These are phyloP conservation scores for Drosophila guanche DNA, from an alignment of 1,140 invertebrate species.

Conservation along the genomic window DNA sequence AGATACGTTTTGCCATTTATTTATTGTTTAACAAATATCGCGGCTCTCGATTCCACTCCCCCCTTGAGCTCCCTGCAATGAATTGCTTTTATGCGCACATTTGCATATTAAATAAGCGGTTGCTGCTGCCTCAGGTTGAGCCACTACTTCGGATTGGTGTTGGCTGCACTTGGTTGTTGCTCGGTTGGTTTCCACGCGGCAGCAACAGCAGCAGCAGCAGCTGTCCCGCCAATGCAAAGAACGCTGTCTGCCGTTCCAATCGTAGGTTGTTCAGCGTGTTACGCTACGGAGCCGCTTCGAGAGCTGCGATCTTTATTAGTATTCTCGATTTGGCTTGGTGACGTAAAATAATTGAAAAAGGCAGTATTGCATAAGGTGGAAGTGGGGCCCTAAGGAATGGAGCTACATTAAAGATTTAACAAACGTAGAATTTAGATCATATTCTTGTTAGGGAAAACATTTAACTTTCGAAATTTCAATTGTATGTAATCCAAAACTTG, in stretches of 20 bases:
- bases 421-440: no score
- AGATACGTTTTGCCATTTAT: slow-evolving; percentile 54
- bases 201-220: slow-evolving; percentile 54
- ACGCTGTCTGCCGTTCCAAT: slow-evolving; percentile 33
- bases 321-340: slow-evolving; percentile 74
- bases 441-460: no score
- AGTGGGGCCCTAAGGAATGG: slow-evolving; percentile 3
- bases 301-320: slow-evolving; percentile 46
- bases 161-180: slow-evolving; percentile 46
- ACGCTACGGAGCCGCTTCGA: slow-evolving; percentile 41
- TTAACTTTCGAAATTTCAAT: no score
- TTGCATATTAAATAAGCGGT: slow-evolving; percentile 80
- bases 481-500: no score
- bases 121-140: slow-evolving; percentile 24
- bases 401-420: no score
- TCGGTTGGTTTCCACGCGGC: slow-evolving; percentile 70
- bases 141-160: slow-evolving; percentile 39
- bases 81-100: slow-evolving; percentile 81
- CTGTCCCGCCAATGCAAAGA: slow-evolving; percentile 60
- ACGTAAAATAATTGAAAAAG: slow-evolving; percentile 66
- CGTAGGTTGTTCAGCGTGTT: slow-evolving; percentile 69
- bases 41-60: slow-evolving; percentile 23
- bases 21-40: slow-evolving; percentile 77
- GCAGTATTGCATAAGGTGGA: slow-evolving; percentile 29
- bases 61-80: slow-evolving; percentile 59